Percentiles rank a stretch among this genome's conserved stretches.
These are phyloP conservation scores for Saimiri boliviensis DNA, from an alignment of 2,113 vertebrate species.

Conservation along the genomic window DNA sequence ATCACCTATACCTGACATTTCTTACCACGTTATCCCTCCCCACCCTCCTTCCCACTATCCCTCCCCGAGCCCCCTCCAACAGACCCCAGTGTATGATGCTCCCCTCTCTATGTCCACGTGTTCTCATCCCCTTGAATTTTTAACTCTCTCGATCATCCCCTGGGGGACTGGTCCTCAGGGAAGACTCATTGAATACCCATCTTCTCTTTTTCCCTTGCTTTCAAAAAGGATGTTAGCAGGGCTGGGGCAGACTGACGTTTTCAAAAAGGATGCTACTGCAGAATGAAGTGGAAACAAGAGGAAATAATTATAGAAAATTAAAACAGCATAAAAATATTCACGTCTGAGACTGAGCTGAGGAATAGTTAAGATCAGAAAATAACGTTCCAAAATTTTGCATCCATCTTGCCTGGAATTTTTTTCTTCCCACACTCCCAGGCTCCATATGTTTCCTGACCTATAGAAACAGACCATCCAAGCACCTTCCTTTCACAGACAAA, in stretches of 20 bases:
- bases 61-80: no score
- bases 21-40: no score
- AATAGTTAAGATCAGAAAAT: background rate
- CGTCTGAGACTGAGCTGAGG: background rate
- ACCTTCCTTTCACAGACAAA: background rate
- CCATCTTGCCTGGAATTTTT: background rate
- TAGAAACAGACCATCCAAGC: background rate
- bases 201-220: background rate
- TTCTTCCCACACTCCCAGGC: background rate
- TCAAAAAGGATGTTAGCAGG: background rate
- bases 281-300: background rate
- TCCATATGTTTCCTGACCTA: background rate
- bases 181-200: background rate
- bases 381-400: background rate
- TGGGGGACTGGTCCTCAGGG: background rate
- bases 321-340: constrained; percentile 11
- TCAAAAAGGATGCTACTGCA: background rate
- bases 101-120: no score
- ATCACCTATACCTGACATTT: no score
- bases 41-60: no score
- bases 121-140: background rate
- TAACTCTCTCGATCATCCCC: background rate
- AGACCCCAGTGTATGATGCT: no score
- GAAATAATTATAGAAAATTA: constrained; percentile 30
- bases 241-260: background rate